phyloP scores from a whole-genome alignment of 2,888 invertebrate species.

The Orchestes rusci region DNA sequence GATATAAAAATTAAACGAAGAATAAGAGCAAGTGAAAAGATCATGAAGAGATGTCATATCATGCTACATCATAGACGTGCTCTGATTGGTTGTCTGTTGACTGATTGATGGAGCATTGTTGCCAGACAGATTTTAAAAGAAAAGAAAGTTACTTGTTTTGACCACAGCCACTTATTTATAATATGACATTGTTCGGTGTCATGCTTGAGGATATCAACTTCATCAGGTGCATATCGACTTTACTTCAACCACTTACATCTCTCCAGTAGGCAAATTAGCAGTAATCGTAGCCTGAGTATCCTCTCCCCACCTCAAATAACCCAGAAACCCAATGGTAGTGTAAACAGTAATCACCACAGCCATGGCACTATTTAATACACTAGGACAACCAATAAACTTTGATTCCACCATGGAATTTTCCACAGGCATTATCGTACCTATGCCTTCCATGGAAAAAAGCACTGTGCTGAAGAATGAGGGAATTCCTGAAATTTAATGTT shows the following conservation, averaged over 20 bases:
- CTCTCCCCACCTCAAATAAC: conserved; percentile 79
- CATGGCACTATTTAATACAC: conserved; percentile 86
- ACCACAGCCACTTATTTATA: too few species aligned
- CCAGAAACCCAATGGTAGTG: conserved; percentile 80
- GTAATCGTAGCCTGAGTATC: conserved; percentile 70
- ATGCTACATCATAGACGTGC: too few species aligned
- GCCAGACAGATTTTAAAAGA: too few species aligned
- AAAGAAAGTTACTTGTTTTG: too few species aligned
- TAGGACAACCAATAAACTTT: conserved; percentile 73
- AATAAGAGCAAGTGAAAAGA: too few species aligned
- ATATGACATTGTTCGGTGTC: too few species aligned
- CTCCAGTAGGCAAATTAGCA: conserved; percentile 63
- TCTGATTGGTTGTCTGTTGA: too few species aligned
- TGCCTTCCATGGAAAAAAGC: conserved; percentile 94
- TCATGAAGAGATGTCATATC: too few species aligned
- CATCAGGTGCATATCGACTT: background rate
- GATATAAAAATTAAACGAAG: background rate
- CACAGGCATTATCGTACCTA: conserved; percentile 90
- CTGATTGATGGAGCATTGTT: too few species aligned
- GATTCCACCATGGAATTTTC: conserved; percentile 85
- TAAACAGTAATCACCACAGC: conserved; percentile 71
- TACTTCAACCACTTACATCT: conserved; percentile 51
- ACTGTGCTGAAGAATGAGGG: conserved; percentile 93
- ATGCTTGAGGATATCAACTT: too few species aligned
- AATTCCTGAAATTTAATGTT: conserved; percentile 20